A percentile compares a stretch with the other conserved stretches of the same genome.
phyloP scores from a whole-genome alignment of 1,140 invertebrate species.

The Leptinotarsa lineolata region DNA sequence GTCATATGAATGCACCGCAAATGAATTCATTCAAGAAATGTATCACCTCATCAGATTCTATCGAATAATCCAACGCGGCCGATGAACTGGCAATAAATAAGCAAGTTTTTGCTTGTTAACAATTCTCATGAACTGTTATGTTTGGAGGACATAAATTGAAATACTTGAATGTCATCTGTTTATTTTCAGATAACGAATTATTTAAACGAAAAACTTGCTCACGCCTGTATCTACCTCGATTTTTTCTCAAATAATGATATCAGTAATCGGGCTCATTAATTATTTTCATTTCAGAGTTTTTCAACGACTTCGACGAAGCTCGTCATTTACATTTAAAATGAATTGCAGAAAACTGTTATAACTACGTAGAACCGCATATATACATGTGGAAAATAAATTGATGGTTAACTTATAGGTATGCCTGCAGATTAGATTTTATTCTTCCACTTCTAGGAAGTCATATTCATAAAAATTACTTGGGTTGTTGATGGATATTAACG shows the following conservation, averaged over 20 bases:
- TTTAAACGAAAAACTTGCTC: constrained; percentile 4
- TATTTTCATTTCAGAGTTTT: constrained; percentile 31
- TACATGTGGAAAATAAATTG: constrained; percentile 28
- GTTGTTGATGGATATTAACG: constrained; percentile 20
- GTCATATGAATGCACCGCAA: too few relatives aligned
- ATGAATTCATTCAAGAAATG: neutral
- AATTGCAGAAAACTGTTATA: constrained; percentile 18
- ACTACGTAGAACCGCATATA: constrained; percentile 29
- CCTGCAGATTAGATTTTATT: constrained; percentile 35
- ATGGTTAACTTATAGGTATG: constrained; percentile 25
- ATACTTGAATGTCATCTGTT: constrained; percentile 34
- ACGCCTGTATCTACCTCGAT: neutral
- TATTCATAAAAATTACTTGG: constrained; percentile 34
- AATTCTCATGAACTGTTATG: constrained; percentile 33
- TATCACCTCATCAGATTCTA: neutral
- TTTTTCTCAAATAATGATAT: constrained; percentile 13
- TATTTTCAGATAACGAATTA: constrained; percentile 24
- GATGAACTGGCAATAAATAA: constrained; percentile 16
- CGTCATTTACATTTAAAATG: constrained; percentile 34
- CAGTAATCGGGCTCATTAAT: constrained; percentile 33
- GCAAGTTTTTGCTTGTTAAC: constrained; percentile 22
- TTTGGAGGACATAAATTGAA: constrained; percentile 34
- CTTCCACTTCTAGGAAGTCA: constrained; percentile 32
- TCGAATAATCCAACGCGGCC: constrained; percentile 10
- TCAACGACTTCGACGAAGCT: constrained; percentile 19